Percentiles rank a stretch among this genome's conserved stretches.
phyloP scores from a whole-genome alignment of 2,113 vertebrate species.

The Cebidichthys violaceus region DNA sequence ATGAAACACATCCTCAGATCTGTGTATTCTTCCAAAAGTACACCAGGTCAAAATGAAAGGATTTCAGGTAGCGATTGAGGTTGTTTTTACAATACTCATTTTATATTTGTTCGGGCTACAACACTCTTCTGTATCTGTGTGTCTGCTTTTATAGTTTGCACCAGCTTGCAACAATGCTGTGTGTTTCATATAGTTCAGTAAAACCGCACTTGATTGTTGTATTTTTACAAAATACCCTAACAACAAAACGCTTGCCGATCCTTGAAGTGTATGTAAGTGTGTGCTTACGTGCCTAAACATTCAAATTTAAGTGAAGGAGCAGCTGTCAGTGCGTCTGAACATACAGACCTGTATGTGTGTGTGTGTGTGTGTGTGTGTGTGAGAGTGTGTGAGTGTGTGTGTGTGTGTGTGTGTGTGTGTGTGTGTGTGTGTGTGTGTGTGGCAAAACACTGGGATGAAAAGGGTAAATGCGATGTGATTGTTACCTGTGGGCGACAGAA shows the following conservation, averaged over 20 bases:
- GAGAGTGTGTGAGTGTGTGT: constrained; percentile 21
- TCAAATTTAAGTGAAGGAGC: constrained; percentile 37
- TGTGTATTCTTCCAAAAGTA: constrained; percentile 46
- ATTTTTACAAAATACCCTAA: constrained; percentile 20
- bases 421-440: constrained; percentile 29
- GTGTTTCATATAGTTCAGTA: constrained; percentile 25
- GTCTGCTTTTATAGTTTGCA: constrained; percentile 20
- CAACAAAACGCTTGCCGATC: constrained; percentile 16
- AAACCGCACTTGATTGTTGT: constrained; percentile 20
- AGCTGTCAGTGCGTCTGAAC: constrained; percentile 28
- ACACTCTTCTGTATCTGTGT: constrained; percentile 17
- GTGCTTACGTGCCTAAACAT: constrained; percentile 7
- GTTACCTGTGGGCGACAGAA: constrained; percentile 80
- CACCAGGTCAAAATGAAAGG: constrained; percentile 56
- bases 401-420: constrained; percentile 31
- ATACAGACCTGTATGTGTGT: constrained; percentile 17
- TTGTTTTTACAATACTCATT: constrained; percentile 34
- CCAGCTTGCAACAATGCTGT: constrained; percentile 8
- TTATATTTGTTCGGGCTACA: constrained; percentile 32
- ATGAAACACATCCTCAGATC: constrained; percentile 61
- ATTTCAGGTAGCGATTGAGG: constrained; percentile 33
- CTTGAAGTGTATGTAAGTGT: constrained; percentile 8
- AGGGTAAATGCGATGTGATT: constrained; percentile 79
- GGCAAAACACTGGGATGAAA: constrained; percentile 67
- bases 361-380: constrained; percentile 32